These are phyloP conservation scores for Nowickia ferox DNA, from an alignment of 2,888 invertebrate genomes.

Conservation along the genomic window DNA sequence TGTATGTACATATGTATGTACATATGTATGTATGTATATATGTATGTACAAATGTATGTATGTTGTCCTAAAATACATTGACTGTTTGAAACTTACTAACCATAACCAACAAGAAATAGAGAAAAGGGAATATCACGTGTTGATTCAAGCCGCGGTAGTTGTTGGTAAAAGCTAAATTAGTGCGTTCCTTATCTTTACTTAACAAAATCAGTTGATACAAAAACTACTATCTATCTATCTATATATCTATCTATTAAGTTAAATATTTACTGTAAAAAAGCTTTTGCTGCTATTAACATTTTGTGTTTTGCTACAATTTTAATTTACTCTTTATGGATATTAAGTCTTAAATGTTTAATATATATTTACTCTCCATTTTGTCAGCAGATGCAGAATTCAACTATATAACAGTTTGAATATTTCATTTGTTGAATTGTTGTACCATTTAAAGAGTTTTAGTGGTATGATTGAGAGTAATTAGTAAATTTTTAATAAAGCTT, in stretches of 20 bases:
- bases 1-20: neutral
- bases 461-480: conserved; percentile 39
- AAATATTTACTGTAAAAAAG: conserved; percentile 41
- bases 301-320: conserved; percentile 7
- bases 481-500: conserved; percentile 22
- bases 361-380: conserved; percentile 27
- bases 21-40: conserved; percentile 9
- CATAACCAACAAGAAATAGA: conserved; percentile 49
- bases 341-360: conserved; percentile 53
- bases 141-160: conserved; percentile 82
- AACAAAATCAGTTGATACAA: conserved; percentile 44
- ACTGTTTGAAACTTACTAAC: conserved; percentile 25
- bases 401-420: conserved; percentile 1
- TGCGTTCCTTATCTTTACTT: conserved; percentile 74
- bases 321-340: conserved; percentile 23
- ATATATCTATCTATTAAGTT: conserved; percentile 39
- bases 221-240: conserved; percentile 12
- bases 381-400: conserved; percentile 55
- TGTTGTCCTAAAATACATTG: conserved; percentile 45
- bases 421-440: conserved; percentile 47
- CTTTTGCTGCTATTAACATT: conserved; percentile 51
- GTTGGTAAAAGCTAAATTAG: conserved; percentile 82
- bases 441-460: conserved; percentile 1
- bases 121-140: conserved; percentile 81
- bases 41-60: neutral